Conservation (phyloP, 1,140 invertebrate species). For the Eriocheir sinensis region DNA sequence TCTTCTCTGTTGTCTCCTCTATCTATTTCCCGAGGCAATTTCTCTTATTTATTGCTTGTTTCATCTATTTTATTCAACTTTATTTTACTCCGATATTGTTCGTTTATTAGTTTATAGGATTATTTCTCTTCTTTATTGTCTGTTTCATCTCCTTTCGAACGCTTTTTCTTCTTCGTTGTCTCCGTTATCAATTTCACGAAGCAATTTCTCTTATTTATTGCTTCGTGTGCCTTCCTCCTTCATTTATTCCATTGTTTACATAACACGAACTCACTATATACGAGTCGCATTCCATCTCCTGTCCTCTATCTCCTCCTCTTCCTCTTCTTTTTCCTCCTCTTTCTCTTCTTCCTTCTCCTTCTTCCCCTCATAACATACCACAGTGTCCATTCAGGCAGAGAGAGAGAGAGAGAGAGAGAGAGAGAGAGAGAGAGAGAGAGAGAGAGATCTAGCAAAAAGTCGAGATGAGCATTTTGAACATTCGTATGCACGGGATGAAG, state of each 20-base stretch:
- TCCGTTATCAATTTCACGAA: background rate
- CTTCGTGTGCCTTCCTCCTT: background rate
- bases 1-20: no score
- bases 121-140: no score
- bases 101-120: no score
- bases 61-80: no score
- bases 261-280: background rate
- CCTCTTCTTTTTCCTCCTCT: background rate
- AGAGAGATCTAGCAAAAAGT: no score
- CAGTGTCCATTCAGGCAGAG: background rate
- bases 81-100: no score
- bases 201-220: background rate
- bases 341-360: no score
- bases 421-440: background rate
- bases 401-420: slow-evolving; percentile 13
- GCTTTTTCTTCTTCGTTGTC: no score
- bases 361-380: background rate
- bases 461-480: background rate
- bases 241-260: background rate
- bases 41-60: background rate
- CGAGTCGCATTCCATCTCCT: background rate
- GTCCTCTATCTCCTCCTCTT: background rate
- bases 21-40: background rate
- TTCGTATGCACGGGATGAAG: background rate
- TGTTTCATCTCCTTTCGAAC: no score